phyloP scores from a whole-genome alignment of 1,140 invertebrate genomes.

The Pseudomyrmex gracilis region DNA sequence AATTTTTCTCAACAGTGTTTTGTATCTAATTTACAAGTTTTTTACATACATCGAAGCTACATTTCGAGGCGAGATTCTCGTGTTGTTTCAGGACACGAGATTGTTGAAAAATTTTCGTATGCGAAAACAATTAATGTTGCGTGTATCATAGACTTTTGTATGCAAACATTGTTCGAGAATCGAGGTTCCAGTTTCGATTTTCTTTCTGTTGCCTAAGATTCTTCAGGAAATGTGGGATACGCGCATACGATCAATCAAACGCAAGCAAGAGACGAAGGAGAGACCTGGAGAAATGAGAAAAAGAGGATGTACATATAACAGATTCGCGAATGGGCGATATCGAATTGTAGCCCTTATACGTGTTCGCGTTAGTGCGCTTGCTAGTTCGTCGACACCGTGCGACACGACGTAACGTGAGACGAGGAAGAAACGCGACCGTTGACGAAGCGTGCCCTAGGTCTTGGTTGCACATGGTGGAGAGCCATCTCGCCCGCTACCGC shows the following conservation, averaged over 20 bases:
- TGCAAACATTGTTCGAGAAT: no score
- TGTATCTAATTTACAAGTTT: no score
- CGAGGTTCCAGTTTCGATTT: neutral
- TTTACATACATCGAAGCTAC: no score
- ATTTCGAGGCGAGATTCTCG: no score
- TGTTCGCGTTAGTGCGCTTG: neutral
- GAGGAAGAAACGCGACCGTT: conserved; percentile 9
- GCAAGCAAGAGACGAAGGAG: neutral
- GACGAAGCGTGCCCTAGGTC: conserved; percentile 48
- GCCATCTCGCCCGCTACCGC: conserved; percentile 3
- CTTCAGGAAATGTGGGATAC: neutral
- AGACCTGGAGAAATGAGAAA: neutral
- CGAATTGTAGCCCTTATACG: conserved; percentile 7
- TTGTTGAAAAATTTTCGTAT: no score
- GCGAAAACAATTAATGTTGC: no score
- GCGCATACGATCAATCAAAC: neutral
- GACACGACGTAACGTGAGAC: neutral
- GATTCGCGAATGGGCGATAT: conserved; percentile 13
- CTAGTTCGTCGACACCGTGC: conserved; percentile 26
- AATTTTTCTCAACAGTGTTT: no score
- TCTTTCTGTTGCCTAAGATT: neutral
- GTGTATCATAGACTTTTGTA: no score
- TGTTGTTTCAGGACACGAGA: no score
- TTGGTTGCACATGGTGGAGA: conserved; percentile 21
- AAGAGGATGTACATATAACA: neutral